Conservation (phyloP, 2,797 vertebrate species). For the Alauda arvensis region DNA sequence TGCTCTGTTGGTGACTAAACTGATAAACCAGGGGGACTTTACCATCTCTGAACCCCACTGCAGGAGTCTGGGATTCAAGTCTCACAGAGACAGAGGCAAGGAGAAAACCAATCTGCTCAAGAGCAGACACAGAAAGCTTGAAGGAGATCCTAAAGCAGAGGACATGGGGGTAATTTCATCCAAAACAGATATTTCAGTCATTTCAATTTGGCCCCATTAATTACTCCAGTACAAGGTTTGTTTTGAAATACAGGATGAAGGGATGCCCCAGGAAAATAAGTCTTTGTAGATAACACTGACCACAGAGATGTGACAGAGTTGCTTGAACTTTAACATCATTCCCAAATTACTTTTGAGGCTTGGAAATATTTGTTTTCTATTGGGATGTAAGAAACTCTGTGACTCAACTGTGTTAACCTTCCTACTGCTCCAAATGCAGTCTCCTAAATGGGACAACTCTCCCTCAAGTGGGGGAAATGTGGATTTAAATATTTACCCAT, state of each 20-base stretch:
- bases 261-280: not conserved
- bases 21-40: not conserved
- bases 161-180: not conserved
- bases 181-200: not conserved
- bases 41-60: not conserved
- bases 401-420: not conserved
- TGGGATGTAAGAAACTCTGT: not conserved
- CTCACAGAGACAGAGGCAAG: not conserved
- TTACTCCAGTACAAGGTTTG: not conserved
- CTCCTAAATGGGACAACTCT: not conserved
- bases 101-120: not conserved
- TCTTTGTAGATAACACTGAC: not conserved
- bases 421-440: not conserved
- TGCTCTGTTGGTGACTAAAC: not conserved
- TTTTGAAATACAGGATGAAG: not conserved
- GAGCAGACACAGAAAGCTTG: not conserved
- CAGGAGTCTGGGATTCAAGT: not conserved
- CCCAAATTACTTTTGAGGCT: not conserved
- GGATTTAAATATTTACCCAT: not conserved
- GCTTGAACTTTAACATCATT: not conserved
- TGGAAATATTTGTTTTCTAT: not conserved
- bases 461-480: not conserved
- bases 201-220: not conserved
- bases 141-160: not conserved
- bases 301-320: not conserved